Conservation (phyloP, 2,113 vertebrate genomes). For the Neolamprologus devosi region DNA sequence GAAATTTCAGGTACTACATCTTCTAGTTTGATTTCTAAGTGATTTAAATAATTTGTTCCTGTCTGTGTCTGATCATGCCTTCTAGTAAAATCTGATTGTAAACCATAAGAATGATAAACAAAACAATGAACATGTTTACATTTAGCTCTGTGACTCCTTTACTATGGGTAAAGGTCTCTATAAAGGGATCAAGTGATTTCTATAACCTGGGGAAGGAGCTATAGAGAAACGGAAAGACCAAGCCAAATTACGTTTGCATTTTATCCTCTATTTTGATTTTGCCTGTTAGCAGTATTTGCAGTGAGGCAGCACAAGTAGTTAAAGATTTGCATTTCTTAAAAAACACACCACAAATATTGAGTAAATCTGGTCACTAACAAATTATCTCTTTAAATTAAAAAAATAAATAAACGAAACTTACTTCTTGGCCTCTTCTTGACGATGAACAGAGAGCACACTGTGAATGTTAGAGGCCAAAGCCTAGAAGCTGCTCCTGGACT, state of each 20-base stretch:
- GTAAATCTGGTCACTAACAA: neutral
- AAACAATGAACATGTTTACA: neutral
- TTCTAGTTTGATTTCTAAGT: neutral
- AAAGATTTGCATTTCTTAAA: neutral
- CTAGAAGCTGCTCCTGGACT: neutral
- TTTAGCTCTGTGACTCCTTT: neutral
- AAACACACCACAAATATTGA: neutral
- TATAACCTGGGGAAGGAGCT: neutral
- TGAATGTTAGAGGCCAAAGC: neutral
- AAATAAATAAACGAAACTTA: accelerated
- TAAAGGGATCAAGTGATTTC: neutral
- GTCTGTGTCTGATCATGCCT: neutral
- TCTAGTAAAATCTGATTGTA: neutral
- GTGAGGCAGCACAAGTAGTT: neutral
- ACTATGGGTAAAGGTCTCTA: neutral
- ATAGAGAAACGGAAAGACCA: neutral
- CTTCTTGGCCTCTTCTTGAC: neutral
- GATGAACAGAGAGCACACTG: neutral
- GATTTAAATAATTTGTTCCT: neutral
- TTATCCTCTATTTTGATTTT: neutral
- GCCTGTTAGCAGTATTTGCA: neutral
- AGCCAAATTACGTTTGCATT: neutral
- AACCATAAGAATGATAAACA: neutral
- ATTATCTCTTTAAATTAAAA: neutral
- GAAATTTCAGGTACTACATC: neutral